Percentiles rank a stretch among this genome's conserved stretches.
Evolutionary conservation across 2,888 invertebrate genomes (phyloP).

Genomic region (Diploptera punctata): DNA sequence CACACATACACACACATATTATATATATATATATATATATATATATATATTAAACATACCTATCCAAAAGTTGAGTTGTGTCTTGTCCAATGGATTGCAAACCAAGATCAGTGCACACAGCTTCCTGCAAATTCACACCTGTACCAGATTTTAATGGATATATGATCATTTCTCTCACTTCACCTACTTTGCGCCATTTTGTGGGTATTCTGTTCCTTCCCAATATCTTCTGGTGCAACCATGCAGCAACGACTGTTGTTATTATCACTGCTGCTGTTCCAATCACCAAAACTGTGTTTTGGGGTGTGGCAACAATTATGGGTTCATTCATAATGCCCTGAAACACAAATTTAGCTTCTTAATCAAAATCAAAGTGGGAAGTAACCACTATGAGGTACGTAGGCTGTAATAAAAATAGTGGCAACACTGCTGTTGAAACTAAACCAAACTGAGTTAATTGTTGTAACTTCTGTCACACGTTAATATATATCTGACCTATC

Average conservation of each 20-base stretch:
- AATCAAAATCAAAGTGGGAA: no score
- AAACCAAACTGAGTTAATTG: no score
- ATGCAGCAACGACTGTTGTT: background rate
- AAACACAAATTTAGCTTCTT: no score
- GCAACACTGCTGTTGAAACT: no score
- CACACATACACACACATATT: no score
- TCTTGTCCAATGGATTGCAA: background rate
- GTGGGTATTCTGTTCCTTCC: constrained; percentile 52
- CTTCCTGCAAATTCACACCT: constrained; percentile 12
- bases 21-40: no score
- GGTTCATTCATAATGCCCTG: background rate
- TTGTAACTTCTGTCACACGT: no score
- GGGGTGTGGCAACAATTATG: background rate
- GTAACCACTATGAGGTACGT: no score
- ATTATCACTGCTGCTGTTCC: constrained; percentile 5
- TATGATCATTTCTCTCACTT: constrained; percentile 19
- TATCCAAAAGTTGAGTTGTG: constrained; percentile 1
- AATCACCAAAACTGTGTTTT: background rate
- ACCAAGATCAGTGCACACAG: constrained; percentile 11
- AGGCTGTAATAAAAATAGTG: no score
- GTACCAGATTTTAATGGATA: constrained; percentile 33
- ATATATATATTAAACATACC: no score
- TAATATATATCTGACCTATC: no score
- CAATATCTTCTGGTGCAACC: constrained; percentile 12
- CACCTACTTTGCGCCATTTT: constrained; percentile 58